Base-by-base conservation (phyloP, 2,797 vertebrate genomes). In the Sandelia bainsii region DNA sequence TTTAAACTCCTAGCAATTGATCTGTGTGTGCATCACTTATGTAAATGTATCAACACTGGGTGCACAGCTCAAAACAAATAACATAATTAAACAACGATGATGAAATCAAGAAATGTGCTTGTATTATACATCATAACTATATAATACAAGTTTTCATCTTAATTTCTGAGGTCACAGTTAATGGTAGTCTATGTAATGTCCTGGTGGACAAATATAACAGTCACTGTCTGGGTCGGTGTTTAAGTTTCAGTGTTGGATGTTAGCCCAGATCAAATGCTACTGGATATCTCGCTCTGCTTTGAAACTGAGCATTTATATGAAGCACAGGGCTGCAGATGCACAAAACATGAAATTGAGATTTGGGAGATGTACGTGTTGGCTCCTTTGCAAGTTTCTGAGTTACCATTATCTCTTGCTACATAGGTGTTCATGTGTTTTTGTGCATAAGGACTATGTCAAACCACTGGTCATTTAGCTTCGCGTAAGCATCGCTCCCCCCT, bases 241-340 rank as follows among this genome's bases (percentile, higher is more conserved):
- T 77, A 12, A 69, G 67, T 72, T 80, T 61, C 69, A 63, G 42
- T 1, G 25, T 17, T 83, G 81, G 64, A 76, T 17, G 44, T 14
- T 4, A 16, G 57, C 51, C 71, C 56, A 56, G 69, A 61, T 63
- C 48, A 59, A 75, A 75, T 40, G 79, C 69, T 62, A 57, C 46
- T 22, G 60, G 70, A 86, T 71, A 60, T 76, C 52, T 51, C 80
- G 42, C 50, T 25, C 39, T 22, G 48, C 75, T 80, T 80, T 80
- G 69, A 81, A 79, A 81, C 66, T 54, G 34, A 46, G 63, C 2
- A 62, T 77, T 83, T 82, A 77, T 83, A 72, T 86, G 70, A 78
- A 60, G 82, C 66, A 39, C 9, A 39, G 86, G 61, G 44, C 68
- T 3, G 1, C 57, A 69, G 27, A 81, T 34, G 69, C 69, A 78